A percentile compares a stretch with the other conserved stretches of the same genome.
These are phyloP conservation scores for Oxygymnocypris stewartii DNA, from an alignment of 2,113 vertebrate species.

Conservation along the genomic window DNA sequence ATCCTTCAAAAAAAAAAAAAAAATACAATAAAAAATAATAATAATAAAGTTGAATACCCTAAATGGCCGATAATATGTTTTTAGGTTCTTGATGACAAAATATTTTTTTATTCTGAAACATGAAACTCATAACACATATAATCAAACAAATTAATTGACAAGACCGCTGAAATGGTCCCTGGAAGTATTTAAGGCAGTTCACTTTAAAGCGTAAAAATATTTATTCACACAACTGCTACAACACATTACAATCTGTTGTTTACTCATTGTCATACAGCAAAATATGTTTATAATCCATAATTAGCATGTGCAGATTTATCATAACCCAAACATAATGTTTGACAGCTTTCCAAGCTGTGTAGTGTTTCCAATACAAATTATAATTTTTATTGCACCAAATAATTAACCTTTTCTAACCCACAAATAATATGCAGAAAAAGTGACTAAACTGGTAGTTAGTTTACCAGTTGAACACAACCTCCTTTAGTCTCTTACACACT, in stretches of 20 bases:
- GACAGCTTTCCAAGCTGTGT: not conserved
- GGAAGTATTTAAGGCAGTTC: not conserved
- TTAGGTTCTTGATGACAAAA: not conserved
- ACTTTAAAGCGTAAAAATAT: constrained; percentile 3
- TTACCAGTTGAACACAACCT: not conserved
- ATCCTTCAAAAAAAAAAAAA: not conserved
- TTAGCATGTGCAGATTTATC: not conserved
- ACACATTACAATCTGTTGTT: not conserved
- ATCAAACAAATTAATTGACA: not conserved
- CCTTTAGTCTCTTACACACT: not conserved
- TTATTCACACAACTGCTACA: constrained; percentile 1
- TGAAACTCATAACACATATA: not conserved
- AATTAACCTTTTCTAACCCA: not conserved
- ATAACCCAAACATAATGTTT: not conserved
- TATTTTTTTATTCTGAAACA: not conserved
- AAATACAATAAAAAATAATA: not conserved
- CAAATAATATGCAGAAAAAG: not conserved
- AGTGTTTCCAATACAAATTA: not conserved
- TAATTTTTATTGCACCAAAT: not conserved
- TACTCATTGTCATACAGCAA: constrained; percentile 21
- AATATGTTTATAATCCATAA: constrained; percentile 6
- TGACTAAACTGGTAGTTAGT: not conserved
- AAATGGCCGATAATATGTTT: not conserved
- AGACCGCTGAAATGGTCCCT: not conserved
- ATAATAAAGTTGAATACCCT: not conserved